Evolutionary conservation across 53 echinoderm and acorn worm genomes (phyloP).

Genomic region (Paracentrotus lividus): DNA sequence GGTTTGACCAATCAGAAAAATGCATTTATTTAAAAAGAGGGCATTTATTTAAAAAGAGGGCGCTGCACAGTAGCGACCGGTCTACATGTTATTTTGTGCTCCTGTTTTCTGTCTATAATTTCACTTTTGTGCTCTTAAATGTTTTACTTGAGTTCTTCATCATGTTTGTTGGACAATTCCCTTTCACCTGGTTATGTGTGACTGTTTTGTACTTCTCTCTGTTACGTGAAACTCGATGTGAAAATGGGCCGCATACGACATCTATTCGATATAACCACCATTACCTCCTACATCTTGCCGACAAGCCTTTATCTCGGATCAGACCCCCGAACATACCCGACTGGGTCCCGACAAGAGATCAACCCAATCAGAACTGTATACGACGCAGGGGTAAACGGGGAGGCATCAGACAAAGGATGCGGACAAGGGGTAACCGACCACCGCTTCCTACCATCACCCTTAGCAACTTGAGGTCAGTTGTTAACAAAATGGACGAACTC

Average conservation of each 20-base stretch:
- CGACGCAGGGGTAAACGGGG: background rate
- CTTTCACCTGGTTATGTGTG: no score
- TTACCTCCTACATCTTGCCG: background rate
- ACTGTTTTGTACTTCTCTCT: background rate
- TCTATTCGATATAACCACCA: background rate
- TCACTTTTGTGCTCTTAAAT: no score
- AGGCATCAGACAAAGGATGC: background rate
- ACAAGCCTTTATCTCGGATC: background rate
- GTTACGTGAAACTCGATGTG: background rate
- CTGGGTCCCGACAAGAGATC: background rate
- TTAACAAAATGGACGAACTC: background rate
- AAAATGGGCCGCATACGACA: background rate
- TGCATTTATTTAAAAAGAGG: no score
- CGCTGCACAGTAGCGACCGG: no score
- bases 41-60: no score
- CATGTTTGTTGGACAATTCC: no score
- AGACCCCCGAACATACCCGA: background rate
- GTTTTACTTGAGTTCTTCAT: no score
- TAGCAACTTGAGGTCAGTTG: background rate
- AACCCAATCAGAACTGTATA: background rate
- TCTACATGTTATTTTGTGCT: no score
- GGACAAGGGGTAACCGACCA: background rate
- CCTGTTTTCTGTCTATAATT: no score
- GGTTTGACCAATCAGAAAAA: no score
- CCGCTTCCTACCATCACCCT: background rate